Percentiles rank a stretch among this genome's conserved stretches.
Evolutionary conservation across 1,140 invertebrate genomes (phyloP).

Genomic region (Telenomus remus): DNA sequence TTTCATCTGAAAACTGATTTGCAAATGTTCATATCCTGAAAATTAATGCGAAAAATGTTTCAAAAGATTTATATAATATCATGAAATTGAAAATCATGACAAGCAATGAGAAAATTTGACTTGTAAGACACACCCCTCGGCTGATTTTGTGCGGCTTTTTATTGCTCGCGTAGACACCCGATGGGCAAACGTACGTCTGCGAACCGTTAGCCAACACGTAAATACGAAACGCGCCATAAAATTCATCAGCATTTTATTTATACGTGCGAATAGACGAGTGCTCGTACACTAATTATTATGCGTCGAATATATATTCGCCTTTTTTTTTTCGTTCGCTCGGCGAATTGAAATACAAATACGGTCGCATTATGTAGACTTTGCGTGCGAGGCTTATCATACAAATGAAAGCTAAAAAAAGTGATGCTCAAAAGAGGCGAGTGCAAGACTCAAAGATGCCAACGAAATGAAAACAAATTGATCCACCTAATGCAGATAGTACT

Average conservation of each 20-base stretch:
- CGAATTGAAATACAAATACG: slow-evolving; percentile 25
- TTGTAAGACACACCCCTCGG: background rate
- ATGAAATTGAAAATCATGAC: no score
- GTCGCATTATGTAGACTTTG: slow-evolving; percentile 9
- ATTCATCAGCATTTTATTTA: slow-evolving; percentile 26
- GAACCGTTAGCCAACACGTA: slow-evolving; percentile 10
- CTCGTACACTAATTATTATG: slow-evolving; percentile 29
- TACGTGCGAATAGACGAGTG: slow-evolving; percentile 12
- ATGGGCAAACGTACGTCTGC: slow-evolving; percentile 7
- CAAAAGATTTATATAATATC: no score
- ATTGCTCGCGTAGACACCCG: background rate
- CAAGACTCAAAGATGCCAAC: slow-evolving; percentile 5
- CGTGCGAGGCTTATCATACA: slow-evolving; percentile 12
- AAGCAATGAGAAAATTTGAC: no score
- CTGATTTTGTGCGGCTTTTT: slow-evolving; percentile 10
- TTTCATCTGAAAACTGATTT: no score
- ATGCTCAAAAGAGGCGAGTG: background rate
- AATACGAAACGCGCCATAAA: slow-evolving; percentile 19
- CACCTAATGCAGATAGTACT: slow-evolving; percentile 24
- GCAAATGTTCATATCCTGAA: no score
- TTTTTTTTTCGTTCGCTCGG: slow-evolving; percentile 7
- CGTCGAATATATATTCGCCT: slow-evolving; percentile 15
- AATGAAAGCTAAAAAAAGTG: slow-evolving; percentile 4
- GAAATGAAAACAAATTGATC: slow-evolving; percentile 38
- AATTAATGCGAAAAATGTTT: no score